phyloP scores from a whole-genome alignment of 2,113 vertebrate species.

The Oreochromis aureus region DNA sequence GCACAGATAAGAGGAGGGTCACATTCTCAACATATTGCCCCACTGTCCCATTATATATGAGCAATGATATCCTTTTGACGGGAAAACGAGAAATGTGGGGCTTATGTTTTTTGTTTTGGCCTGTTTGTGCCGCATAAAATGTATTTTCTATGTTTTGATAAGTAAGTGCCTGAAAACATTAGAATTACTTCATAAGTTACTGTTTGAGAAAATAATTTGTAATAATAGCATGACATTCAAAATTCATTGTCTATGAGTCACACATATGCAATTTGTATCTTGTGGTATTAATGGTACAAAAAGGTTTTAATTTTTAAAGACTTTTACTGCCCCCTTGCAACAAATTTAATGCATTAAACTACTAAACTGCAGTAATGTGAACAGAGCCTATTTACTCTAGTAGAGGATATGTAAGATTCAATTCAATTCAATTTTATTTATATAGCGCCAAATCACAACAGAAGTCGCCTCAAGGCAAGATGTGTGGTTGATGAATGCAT shows the following conservation, averaged over 20 bases:
- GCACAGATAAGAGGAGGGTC: not conserved
- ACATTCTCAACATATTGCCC: constrained; percentile 39
- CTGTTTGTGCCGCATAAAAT: not conserved
- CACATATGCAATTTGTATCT: not conserved
- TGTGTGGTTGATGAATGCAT: not conserved
- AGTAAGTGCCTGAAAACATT: not conserved
- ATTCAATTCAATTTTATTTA: too few relatives aligned
- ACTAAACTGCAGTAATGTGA: not conserved
- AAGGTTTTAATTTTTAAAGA: not conserved
- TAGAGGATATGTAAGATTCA: not conserved
- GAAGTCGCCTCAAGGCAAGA: too few relatives aligned
- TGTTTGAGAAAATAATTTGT: not conserved
- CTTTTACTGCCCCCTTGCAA: not conserved
- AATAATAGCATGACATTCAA: not conserved
- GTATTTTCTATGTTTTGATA: not conserved
- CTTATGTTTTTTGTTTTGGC: not conserved
- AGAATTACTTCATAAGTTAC: not conserved
- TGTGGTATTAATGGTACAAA: not conserved
- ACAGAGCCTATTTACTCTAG: not conserved
- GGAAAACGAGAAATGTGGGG: not conserved
- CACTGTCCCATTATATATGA: constrained; percentile 49
- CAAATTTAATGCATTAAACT: not conserved
- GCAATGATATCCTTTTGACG: constrained; percentile 27
- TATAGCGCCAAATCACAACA: too few relatives aligned
- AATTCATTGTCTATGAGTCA: not conserved